Evolutionary conservation across 2,113 vertebrate species (phyloP).

Genomic region (Saguinus midas): DNA sequence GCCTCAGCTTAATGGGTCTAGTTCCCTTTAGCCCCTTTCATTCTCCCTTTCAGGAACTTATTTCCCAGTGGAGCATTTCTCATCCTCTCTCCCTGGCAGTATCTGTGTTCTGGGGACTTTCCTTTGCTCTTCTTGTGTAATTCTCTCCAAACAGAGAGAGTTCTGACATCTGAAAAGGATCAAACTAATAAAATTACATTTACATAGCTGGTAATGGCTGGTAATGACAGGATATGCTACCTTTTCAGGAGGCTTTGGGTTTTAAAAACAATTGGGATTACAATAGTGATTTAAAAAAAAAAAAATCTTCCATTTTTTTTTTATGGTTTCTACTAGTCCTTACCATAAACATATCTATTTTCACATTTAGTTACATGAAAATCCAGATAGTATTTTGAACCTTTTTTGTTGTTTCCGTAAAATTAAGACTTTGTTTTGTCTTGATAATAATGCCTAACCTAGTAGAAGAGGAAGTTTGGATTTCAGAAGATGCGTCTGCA

Average conservation of each 20-base stretch:
- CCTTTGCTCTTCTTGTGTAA: not conserved
- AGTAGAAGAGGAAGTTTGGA: not conserved
- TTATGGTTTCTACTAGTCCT: not conserved
- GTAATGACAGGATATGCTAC: not conserved
- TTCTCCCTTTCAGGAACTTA: not conserved
- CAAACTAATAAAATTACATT: conserved; percentile 11
- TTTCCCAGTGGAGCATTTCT: not conserved
- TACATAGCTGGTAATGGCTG: not conserved
- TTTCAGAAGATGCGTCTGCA: not conserved
- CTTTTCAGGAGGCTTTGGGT: not conserved
- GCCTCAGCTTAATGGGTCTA: not conserved
- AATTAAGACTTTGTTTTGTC: not conserved
- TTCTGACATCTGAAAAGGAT: not conserved
- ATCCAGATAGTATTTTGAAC: not conserved
- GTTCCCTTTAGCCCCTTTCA: not conserved
- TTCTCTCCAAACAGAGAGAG: not conserved
- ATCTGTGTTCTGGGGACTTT: not conserved
- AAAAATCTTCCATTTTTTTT: not conserved
- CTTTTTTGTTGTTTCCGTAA: not conserved
- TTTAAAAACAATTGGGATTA: conserved; percentile 5
- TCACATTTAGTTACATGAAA: not conserved
- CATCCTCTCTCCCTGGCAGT: not conserved
- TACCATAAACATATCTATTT: not conserved
- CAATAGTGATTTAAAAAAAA: not conserved
- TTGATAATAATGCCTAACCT: not conserved